These are phyloP conservation scores for Poeciliopsis retropinna DNA, from an alignment of 2,113 vertebrate genomes.

Conservation along the genomic window DNA sequence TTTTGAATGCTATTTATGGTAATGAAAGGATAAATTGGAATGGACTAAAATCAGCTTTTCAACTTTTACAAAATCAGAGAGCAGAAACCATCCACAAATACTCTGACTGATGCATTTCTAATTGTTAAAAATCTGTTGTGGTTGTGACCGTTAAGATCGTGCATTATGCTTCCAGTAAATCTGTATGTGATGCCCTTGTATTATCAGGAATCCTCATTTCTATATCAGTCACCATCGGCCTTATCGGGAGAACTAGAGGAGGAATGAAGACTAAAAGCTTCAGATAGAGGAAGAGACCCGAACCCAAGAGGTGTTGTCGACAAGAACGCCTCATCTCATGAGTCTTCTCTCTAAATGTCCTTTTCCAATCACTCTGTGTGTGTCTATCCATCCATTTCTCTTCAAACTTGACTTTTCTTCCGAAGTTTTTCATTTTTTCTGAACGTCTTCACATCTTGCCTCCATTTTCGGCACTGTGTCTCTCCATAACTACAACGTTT, in stretches of 20 bases:
- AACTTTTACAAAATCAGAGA: background rate
- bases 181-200: conserved; percentile 35
- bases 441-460: background rate
- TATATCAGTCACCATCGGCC: conserved; percentile 66
- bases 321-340: conserved; percentile 17
- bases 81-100: background rate
- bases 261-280: conserved; percentile 23
- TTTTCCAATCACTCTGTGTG: background rate
- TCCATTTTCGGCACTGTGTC: conserved; percentile 22
- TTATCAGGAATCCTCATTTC: conserved; percentile 32
- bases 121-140: background rate
- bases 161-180: conserved; percentile 44
- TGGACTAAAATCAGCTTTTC: background rate
- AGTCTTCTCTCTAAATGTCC: background rate
- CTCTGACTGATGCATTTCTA: background rate
- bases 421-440: background rate
- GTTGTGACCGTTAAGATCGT: background rate
- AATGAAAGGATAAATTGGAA: background rate
- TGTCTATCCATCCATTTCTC: background rate
- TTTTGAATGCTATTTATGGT: no score
- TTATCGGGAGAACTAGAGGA: conserved; percentile 54
- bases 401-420: background rate
- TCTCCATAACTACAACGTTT: conserved; percentile 49
- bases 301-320: conserved; percentile 56
- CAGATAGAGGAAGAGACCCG: conserved; percentile 17